Evolutionary conservation across 2,888 invertebrate genomes (phyloP).

Genomic region (Galeopsomyia nigrocyanea): DNA sequence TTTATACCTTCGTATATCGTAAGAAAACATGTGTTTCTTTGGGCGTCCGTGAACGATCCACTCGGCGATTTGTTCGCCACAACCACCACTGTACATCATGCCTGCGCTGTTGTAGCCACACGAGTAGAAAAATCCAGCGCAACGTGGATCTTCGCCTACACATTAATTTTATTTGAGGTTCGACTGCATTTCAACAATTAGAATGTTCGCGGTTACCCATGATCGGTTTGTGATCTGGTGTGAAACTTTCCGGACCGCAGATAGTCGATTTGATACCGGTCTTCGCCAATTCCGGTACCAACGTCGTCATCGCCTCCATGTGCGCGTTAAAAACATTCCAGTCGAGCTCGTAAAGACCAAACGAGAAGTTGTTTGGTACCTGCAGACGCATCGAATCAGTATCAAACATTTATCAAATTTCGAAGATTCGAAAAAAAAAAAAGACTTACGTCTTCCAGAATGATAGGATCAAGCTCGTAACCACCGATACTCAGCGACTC

Average conservation of each 20-base stretch:
- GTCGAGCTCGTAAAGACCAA: slow-evolving; percentile 88
- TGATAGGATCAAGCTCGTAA: slow-evolving; percentile 87
- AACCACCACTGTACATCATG: slow-evolving; percentile 92
- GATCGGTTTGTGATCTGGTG: slow-evolving; percentile 91
- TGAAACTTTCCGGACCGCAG: slow-evolving; percentile 93
- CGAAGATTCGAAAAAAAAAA: background rate
- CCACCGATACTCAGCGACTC: slow-evolving; percentile 88
- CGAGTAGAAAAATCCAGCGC: slow-evolving; percentile 83
- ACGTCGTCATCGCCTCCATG: slow-evolving; percentile 77
- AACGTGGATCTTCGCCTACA: slow-evolving; percentile 67
- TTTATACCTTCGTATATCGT: slow-evolving; percentile 79
- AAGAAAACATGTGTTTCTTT: slow-evolving; percentile 86
- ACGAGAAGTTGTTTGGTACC: slow-evolving; percentile 83
- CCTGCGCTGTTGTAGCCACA: slow-evolving; percentile 93
- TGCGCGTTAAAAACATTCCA: slow-evolving; percentile 88
- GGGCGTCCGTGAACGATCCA: slow-evolving; percentile 90
- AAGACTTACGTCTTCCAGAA: slow-evolving; percentile 78
- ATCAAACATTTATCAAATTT: background rate
- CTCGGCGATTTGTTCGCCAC: slow-evolving; percentile 85
- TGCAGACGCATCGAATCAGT: slow-evolving; percentile 55
- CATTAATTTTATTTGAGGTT: slow-evolving; percentile 24
- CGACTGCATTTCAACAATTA: slow-evolving; percentile 19
- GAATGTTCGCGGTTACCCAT: slow-evolving; percentile 74
- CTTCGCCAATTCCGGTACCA: slow-evolving; percentile 81
- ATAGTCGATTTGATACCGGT: slow-evolving; percentile 88